Evolutionary conservation across 1,140 invertebrate species (phyloP).

Genomic region (Aphelenchoides avenae): DNA sequence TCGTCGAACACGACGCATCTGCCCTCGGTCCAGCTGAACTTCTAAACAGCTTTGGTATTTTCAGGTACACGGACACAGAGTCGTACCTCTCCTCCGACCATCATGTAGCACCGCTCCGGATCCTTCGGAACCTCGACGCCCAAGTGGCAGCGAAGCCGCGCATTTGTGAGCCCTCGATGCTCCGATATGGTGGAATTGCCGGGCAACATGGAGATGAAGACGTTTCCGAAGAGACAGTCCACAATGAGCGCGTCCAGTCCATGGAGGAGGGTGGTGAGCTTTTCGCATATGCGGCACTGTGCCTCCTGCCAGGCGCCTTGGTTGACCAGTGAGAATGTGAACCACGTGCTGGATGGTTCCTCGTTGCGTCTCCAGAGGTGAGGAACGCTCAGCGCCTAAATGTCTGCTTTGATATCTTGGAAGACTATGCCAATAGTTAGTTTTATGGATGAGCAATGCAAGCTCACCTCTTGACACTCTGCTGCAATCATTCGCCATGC

Average conservation of each 20-base stretch:
- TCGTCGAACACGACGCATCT: constrained; percentile 12
- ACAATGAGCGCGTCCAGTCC: constrained; percentile 14
- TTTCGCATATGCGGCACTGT: constrained; percentile 18
- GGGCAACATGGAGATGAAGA: constrained; percentile 25
- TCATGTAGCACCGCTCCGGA: constrained; percentile 23
- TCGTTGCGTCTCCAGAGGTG: constrained; percentile 24
- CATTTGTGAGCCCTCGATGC: constrained; percentile 21
- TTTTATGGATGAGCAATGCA: too few species aligned
- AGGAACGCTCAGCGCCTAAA: constrained; percentile 12
- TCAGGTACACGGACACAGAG: background rate
- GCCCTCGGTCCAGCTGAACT: constrained; percentile 17
- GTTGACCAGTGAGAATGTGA: constrained; percentile 19
- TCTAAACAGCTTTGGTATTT: constrained; percentile 16
- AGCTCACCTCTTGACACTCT: constrained; percentile 21
- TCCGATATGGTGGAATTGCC: constrained; percentile 15
- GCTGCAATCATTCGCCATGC: constrained; percentile 6
- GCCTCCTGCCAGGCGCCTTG: constrained; percentile 25
- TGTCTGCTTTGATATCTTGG: background rate
- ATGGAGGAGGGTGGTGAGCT: constrained; percentile 13
- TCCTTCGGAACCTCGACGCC: constrained; percentile 19
- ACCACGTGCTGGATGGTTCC: constrained; percentile 14
- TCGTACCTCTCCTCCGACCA: constrained; percentile 18
- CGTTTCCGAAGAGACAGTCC: constrained; percentile 27
- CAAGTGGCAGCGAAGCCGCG: constrained; percentile 14
- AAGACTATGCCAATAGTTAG: background rate